These are phyloP conservation scores for Coilia nasus DNA, from an alignment of 2,797 vertebrate species.

Conservation along the genomic window DNA sequence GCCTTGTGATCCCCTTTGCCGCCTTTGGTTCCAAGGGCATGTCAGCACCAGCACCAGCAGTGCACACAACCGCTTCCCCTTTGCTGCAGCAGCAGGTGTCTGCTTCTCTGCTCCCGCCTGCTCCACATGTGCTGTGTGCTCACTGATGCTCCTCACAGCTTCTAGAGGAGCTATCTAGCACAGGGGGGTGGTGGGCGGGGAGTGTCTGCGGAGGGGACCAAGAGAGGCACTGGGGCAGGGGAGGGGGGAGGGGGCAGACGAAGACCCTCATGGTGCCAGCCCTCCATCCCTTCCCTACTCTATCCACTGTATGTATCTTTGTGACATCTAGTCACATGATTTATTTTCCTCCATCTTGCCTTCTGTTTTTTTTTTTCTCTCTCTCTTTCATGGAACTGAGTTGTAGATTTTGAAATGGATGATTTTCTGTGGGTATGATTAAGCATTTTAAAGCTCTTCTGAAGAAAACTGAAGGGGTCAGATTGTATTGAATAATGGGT, in stretches of 20 bases:
- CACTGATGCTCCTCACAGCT: background rate
- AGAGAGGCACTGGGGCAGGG: background rate
- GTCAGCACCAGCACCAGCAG: background rate
- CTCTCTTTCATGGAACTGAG: constrained; percentile 33
- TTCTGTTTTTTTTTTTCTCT: constrained; percentile 42
- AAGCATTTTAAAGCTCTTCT: constrained; percentile 37
- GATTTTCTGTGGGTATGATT: constrained; percentile 26
- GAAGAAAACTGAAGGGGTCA: constrained; percentile 43
- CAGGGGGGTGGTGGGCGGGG: background rate
- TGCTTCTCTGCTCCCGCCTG: background rate
- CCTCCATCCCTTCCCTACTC: constrained; percentile 8
- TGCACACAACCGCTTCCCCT: background rate
- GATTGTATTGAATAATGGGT: constrained; percentile 85
- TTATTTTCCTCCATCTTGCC: constrained; percentile 43
- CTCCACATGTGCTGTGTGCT: background rate
- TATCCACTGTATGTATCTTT: constrained; percentile 46
- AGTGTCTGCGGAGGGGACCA: background rate
- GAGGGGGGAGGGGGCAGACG: background rate
- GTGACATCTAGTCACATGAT: background rate
- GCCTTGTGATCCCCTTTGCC: background rate
- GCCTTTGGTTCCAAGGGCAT: background rate
- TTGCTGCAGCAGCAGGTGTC: background rate
- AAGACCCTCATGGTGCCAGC: background rate
- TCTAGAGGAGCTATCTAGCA: background rate
- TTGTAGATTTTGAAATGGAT: constrained; percentile 47